Evolutionary conservation across 2,797 vertebrate species (phyloP).

Genomic region (Chelon auratus): DNA sequence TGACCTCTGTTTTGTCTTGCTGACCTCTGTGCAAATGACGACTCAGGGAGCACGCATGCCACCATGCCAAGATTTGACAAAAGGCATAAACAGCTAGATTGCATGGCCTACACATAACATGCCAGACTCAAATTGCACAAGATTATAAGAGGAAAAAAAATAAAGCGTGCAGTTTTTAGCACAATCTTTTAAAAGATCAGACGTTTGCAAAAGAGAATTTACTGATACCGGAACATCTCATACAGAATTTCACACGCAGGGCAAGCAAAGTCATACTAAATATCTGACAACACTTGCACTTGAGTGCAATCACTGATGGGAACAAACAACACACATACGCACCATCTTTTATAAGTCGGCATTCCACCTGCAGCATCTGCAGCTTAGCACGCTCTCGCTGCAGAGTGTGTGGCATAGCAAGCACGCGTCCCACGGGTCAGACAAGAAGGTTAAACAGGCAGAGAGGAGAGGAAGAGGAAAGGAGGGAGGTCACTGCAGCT

Average conservation of each 20-base stretch:
- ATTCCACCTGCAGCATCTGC: constrained; percentile 37
- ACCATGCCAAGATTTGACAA: constrained; percentile 28
- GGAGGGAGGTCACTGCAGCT: constrained; percentile 70
- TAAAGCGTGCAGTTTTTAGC: background rate
- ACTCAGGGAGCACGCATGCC: background rate
- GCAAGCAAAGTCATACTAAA: constrained; percentile 1
- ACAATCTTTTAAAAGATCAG: background rate
- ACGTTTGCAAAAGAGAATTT: background rate
- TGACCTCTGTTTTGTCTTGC: constrained; percentile 1
- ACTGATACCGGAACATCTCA: background rate
- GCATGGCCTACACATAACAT: background rate
- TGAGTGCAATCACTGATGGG: constrained; percentile 4
- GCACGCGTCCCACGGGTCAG: constrained; percentile 57
- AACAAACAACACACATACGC: constrained; percentile 14
- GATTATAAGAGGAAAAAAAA: background rate
- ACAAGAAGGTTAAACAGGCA: constrained; percentile 72
- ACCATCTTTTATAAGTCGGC: background rate
- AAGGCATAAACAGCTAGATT: constrained; percentile 12
- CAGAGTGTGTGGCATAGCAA: constrained; percentile 48
- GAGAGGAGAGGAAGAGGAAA: constrained; percentile 58
- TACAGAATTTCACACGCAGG: background rate
- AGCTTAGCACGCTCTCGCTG: constrained; percentile 27
- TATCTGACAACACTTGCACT: background rate
- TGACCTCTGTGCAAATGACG: background rate
- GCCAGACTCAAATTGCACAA: constrained; percentile 6